Base-by-base conservation (phyloP, 2,113 vertebrate species). In the Dasyornis broadbenti region DNA sequence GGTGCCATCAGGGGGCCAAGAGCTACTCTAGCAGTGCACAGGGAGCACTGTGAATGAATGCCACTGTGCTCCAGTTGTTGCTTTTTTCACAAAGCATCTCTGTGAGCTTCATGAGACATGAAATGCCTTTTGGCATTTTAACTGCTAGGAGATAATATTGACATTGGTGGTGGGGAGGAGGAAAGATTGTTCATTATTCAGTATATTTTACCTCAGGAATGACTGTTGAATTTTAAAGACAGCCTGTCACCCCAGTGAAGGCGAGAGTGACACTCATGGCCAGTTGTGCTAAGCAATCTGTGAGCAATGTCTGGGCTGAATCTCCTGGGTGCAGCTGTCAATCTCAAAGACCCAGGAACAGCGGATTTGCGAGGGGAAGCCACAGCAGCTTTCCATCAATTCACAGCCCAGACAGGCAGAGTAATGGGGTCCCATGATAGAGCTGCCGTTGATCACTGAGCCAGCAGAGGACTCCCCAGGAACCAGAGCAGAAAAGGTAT, bases 121-220 rank as follows among this genome's bases (percentile, higher is more conserved):
- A 86, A 94, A 90, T 40, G 37, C 49, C 59, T 93, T 82, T 82
- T 3, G 7, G 56, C 33, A 40, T 37, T 57, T 27, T 42, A 68
- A 56, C 17, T 14, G 16, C 52, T 73, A 40, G 31, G 30, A 89
- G 47, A 71, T 52, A 92, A 82, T 76, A 93, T 23, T 82, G 77
- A 50, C 33, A 31, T 5, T 12, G 37, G 4, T 22, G 6, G 11
- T 3, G 28, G 2, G 1, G 3, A 42, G 9, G 8, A 14, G 2
- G 15, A 14, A 35, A 20, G 2, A 1, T 31, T 42, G 22, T 57
- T 76, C 19, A 18, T 80, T 71, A 39, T 75, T 71, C 56, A n/a
- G 19, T 73, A 3, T 76, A 42, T 79, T 90, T 82, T 81, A 75
- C 35, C 44, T 75, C 37, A 24, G 73, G 64, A 95, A n/a, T 44